phyloP scores from a whole-genome alignment of 2,888 invertebrate species.

The Drosophila phalerata region DNA sequence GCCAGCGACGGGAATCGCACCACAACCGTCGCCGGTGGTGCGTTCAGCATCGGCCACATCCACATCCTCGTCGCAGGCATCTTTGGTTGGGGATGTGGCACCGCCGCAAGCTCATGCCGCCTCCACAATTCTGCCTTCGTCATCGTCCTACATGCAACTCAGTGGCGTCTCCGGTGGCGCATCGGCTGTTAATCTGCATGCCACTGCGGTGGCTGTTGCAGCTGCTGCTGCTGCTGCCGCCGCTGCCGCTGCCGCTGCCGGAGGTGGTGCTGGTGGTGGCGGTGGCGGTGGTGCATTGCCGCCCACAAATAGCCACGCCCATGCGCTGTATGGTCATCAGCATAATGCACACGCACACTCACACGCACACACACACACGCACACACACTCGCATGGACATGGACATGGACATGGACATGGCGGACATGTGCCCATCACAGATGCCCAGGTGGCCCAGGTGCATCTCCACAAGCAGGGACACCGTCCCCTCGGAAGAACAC shows the following conservation, averaged over 20 bases:
- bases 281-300: slow-evolving; percentile 85
- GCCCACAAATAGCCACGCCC: slow-evolving; percentile 72
- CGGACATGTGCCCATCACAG: slow-evolving; percentile 87
- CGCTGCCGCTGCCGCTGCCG: slow-evolving; percentile 81
- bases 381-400: slow-evolving; percentile 17
- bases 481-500: slow-evolving; percentile 95
- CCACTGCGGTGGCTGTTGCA: slow-evolving; percentile 57
- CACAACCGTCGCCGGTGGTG: slow-evolving; percentile 85
- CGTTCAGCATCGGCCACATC: slow-evolving; percentile 86
- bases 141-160: slow-evolving; percentile 70
- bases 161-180: slow-evolving; percentile 32
- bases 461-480: slow-evolving; percentile 91
- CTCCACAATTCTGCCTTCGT: slow-evolving; percentile 74
- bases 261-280: too few species aligned
- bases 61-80: slow-evolving; percentile 84
- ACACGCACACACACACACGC: slow-evolving; percentile 3
- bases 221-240: slow-evolving; percentile 64
- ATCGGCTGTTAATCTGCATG: slow-evolving; percentile 50
- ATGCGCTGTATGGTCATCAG: slow-evolving; percentile 42
- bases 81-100: slow-evolving; percentile 79
- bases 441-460: slow-evolving; percentile 89
- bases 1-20: slow-evolving; percentile 73
- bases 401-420: slow-evolving; percentile 20
- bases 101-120: slow-evolving; percentile 85
- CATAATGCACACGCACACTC: slow-evolving; percentile 21